Evolutionary conservation across 2,888 invertebrate genomes (phyloP).

Genomic region (Elegia similella): DNA sequence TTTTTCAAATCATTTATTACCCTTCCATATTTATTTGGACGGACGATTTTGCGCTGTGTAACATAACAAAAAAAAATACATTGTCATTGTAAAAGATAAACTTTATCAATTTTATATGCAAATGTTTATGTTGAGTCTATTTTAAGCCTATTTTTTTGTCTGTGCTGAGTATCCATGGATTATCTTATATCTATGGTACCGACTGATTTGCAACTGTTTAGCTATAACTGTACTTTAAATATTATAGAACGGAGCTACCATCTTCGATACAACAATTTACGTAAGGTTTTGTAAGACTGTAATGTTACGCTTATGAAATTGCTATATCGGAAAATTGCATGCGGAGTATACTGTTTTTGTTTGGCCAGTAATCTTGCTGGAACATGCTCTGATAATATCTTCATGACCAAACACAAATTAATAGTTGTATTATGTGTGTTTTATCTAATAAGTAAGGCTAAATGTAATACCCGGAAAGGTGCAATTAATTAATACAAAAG

Average conservation of each 20-base stretch:
- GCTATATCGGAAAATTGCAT: constrained; percentile 20
- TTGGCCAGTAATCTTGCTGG: constrained; percentile 19
- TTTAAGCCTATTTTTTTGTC: no score
- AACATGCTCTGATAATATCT: constrained; percentile 10
- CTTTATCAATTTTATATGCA: no score
- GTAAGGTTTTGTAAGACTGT: constrained; percentile 12
- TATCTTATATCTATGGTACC: no score
- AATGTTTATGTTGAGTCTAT: no score
- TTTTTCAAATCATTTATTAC: no score
- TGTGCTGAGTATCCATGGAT: no score
- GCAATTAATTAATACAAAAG: no score
- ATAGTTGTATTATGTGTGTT: neutral
- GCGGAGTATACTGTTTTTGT: constrained; percentile 20
- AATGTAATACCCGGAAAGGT: neutral
- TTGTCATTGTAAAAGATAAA: no score
- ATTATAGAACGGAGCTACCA: constrained; percentile 1
- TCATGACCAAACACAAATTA: neutral
- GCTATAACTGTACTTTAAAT: neutral
- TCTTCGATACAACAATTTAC: constrained; percentile 15
- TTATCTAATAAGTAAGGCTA: neutral
- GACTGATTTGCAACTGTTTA: no score
- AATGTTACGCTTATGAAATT: constrained; percentile 16
- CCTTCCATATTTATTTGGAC: no score
- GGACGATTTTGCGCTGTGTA: no score
- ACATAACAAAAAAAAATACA: no score